These are phyloP conservation scores for Anguilla anguilla DNA, from an alignment of 2,797 vertebrate species.

Conservation along the genomic window DNA sequence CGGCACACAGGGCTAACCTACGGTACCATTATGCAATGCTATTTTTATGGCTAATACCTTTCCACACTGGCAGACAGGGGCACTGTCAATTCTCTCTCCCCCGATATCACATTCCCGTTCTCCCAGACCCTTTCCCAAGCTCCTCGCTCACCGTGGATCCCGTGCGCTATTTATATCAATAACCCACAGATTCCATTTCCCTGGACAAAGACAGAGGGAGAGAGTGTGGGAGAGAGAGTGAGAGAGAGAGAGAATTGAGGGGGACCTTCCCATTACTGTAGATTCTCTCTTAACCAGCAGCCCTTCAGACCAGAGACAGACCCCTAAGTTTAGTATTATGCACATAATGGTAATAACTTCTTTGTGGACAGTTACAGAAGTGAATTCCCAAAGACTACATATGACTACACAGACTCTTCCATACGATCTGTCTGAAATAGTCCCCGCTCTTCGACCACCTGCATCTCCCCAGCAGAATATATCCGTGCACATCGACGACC, in stretches of 20 bases:
- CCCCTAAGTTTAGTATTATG: constrained; percentile 52
- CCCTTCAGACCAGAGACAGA: constrained; percentile 57
- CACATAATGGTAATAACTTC: constrained; percentile 73
- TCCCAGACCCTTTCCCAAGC: constrained; percentile 61
- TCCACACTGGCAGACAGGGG: constrained; percentile 68
- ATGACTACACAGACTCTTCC: neutral
- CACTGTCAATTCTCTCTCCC: constrained; percentile 68
- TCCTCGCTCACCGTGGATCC: constrained; percentile 75
- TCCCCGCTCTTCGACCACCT: constrained; percentile 58
- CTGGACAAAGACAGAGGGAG: constrained; percentile 68
- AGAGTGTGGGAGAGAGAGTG: neutral
- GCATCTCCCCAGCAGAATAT: constrained; percentile 46
- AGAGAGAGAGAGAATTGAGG: constrained; percentile 23
- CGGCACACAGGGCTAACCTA: constrained; percentile 60
- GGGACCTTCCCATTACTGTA: constrained; percentile 62
- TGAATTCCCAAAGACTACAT: neutral
- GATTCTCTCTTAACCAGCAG: constrained; percentile 70
- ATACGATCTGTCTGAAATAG: constrained; percentile 20
- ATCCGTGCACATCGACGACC: neutral
- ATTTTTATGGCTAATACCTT: constrained; percentile 69
- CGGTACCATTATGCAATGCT: constrained; percentile 71
- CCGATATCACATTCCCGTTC: constrained; percentile 77
- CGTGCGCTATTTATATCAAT: constrained; percentile 86
- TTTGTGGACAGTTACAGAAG: constrained; percentile 59
- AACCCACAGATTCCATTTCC: constrained; percentile 83